Evolutionary conservation across 1,140 invertebrate species (phyloP), one percentile per base, ranked within the genome.

Genomic region (Brachionus asplanchnoidis): DNA sequence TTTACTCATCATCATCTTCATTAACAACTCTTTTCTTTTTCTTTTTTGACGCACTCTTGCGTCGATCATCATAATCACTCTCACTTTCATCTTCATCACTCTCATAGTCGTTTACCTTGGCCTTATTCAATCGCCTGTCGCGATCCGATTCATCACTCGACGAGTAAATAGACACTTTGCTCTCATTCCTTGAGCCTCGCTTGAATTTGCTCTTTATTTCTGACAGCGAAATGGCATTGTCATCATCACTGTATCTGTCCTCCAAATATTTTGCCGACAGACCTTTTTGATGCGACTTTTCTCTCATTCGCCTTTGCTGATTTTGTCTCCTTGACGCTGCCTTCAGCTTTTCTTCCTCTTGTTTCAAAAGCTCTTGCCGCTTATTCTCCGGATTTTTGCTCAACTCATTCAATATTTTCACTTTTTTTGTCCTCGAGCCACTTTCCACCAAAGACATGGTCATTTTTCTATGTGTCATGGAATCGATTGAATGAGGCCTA

Each of bases 291-390:
- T 68, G 60, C 32, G 82, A 68, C 32, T 68, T 68, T 84, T 84
- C 82, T 42, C 82, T 36, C 23, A 68, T 68, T 36, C 82, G 20
- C 17, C 60, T 70, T 36, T 84, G 82, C 32, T 84, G 82, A 46
- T 84, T 84, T 70, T 68, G 82, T 23, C 82, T 26, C 20, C 82
- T 56, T 36, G 60, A 68, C 23, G 44, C 82, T n/a, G 60, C 82
- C 36, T 56, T 84, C 5, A 70, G 40, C 20, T 70, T 68, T 84
- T 84, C 60, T 84, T 84, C 82, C 53, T 84, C 82, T 70, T 84
- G 46, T 46, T 84, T 46, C 9, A 84, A n/a, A 26, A 68, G 20
- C 14, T 46, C 60, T 6, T 17, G 20, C 4, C 79, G 36, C 12
- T 82, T 82, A 20, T 82, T 60, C 53, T 84, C 60, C 1, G 60